Percentiles rank a stretch among this genome's conserved stretches.
Conservation (phyloP, 2,797 vertebrate species). For the Phylloscopus collybita region DNA sequence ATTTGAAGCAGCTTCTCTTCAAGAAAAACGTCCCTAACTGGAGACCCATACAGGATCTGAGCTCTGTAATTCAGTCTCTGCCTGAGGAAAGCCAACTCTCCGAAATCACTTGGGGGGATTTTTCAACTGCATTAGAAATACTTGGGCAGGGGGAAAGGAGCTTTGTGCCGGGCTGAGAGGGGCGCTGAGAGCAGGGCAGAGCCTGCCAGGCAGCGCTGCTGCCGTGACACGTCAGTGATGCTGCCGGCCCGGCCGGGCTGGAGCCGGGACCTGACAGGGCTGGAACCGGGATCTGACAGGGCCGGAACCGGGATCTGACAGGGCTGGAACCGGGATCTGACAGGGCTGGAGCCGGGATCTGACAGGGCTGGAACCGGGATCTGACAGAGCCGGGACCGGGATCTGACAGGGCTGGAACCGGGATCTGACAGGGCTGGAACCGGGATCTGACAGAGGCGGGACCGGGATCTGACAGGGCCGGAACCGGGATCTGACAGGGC, state of each 20-base stretch:
- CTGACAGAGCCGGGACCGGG: not conserved
- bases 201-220: not conserved
- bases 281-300: not conserved
- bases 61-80: not conserved
- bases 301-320: too few relatives aligned
- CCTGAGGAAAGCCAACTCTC: too few relatives aligned
- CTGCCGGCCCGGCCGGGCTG: not conserved
- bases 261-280: not conserved
- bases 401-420: too few relatives aligned
- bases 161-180: not conserved
- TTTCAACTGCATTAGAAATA: rapidly evolving
- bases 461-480: too few relatives aligned
- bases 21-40: rapidly evolving
- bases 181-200: not conserved
- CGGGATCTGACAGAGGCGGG: not conserved
- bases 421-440: too few relatives aligned
- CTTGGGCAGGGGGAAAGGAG: rapidly evolving
- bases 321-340: too few relatives aligned
- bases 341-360: not conserved
- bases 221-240: not conserved
- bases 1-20: not conserved
- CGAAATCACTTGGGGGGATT: rapidly evolving
- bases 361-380: not conserved
- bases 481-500: not conserved
- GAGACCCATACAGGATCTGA: rapidly evolving